These are phyloP conservation scores for Phenganax stokvisi DNA, from an alignment of 92 coral and sea anemone genomes.

Conservation along the genomic window DNA sequence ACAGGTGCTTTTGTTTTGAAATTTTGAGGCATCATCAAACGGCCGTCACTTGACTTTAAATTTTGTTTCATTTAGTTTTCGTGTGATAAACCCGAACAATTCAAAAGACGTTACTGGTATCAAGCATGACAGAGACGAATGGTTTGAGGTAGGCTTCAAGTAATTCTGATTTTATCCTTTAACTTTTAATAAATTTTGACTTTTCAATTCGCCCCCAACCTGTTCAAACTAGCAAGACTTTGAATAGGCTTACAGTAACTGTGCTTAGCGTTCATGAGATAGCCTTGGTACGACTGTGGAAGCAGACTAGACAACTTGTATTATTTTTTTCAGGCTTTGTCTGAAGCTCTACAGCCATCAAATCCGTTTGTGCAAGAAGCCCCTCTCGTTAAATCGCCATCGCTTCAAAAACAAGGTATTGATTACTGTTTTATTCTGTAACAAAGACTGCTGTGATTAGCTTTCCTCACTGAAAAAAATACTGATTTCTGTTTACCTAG, in stretches of 20 bases:
- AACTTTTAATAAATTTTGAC: neutral
- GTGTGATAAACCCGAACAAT: conserved; percentile 73
- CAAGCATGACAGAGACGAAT: conserved; percentile 79
- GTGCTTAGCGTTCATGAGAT: too few species aligned
- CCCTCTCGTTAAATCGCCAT: neutral
- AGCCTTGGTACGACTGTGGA: too few species aligned
- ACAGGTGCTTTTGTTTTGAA: conserved; percentile 56
- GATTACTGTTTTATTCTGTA: neutral
- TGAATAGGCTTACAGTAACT: too few species aligned
- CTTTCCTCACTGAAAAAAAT: neutral
- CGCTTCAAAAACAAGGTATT: conserved; percentile 65
- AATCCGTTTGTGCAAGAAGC: conserved; percentile 44
- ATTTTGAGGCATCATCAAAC: neutral
- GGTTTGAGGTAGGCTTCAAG: conserved; percentile 64
- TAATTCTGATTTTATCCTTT: neutral
- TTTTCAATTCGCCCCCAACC: too few species aligned
- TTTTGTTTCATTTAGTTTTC: conserved; percentile 57
- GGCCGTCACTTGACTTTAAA: neutral
- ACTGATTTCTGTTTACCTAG: conserved; percentile 35
- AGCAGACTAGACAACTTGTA: too few species aligned
- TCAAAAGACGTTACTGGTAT: conserved; percentile 59
- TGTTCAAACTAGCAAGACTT: too few species aligned
- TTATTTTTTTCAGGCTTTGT: conserved; percentile 60
- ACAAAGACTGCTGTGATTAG: neutral
- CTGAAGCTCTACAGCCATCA: conserved; percentile 54